Evolutionary conservation across 2,797 vertebrate species (phyloP).

Genomic region (Cheracebus regulus): DNA sequence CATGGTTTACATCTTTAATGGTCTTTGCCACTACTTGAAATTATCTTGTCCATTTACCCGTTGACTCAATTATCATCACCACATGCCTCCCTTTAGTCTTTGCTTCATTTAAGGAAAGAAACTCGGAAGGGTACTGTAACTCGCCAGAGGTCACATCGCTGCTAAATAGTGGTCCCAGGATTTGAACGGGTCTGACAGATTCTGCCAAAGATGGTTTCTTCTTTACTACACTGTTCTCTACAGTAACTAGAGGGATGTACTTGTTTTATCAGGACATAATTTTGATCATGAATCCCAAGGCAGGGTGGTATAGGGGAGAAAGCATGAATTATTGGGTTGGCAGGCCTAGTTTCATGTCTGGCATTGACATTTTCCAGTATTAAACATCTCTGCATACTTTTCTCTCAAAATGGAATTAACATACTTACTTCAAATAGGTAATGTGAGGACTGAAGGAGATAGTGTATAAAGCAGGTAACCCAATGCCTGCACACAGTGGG

Average conservation of each 20-base stretch:
- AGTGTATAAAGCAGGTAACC: background rate
- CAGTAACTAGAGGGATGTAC: background rate
- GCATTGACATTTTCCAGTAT: conserved; percentile 30
- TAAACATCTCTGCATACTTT: conserved; percentile 42
- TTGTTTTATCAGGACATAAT: background rate
- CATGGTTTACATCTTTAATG: background rate
- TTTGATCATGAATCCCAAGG: background rate
- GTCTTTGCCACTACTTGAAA: background rate
- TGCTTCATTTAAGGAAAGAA: background rate
- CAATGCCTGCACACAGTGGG: background rate
- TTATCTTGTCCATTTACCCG: background rate
- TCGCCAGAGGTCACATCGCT: background rate
- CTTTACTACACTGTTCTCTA: background rate
- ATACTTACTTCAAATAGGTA: background rate
- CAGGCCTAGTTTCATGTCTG: background rate
- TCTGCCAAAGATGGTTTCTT: background rate
- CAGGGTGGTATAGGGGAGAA: background rate
- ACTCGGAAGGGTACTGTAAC: background rate
- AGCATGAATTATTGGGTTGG: background rate
- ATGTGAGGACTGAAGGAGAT: background rate
- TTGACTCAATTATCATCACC: background rate
- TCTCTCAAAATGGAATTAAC: background rate
- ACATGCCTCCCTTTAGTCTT: background rate
- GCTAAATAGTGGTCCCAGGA: background rate
- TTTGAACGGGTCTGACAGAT: background rate